Conservation (phyloP, 2,888 invertebrate species). For the Hyles lineata region DNA sequence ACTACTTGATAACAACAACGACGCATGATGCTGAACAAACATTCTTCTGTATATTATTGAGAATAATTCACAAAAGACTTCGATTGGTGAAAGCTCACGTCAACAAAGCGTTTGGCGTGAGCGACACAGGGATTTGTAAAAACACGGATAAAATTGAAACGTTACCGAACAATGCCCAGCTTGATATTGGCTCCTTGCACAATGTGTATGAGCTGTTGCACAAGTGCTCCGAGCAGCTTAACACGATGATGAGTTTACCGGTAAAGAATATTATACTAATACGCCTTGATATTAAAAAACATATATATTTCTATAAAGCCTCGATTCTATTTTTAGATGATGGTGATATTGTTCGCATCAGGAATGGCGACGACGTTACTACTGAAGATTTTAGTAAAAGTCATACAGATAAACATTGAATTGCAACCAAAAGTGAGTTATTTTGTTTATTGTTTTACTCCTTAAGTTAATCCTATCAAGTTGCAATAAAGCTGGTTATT, state of each 20-base stretch:
- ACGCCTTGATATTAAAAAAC: not conserved
- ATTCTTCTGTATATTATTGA: conserved; percentile 56
- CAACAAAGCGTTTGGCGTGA: conserved; percentile 47
- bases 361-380: conserved; percentile 65
- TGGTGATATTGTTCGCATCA: conserved; percentile 60
- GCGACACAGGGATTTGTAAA: conserved; percentile 37
- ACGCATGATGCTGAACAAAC: conserved; percentile 64
- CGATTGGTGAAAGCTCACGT: conserved; percentile 62
- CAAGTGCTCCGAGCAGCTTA: conserved; percentile 64
- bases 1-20: conserved; percentile 47
- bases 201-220: conserved; percentile 65
- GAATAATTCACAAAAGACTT: conserved; percentile 57
- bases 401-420: conserved; percentile 50
- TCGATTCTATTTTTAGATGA: conserved; percentile 57
- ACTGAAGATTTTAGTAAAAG: conserved; percentile 57
- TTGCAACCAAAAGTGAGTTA: conserved; percentile 45
- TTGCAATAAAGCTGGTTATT: conserved; percentile 1
- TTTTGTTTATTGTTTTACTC: not conserved
- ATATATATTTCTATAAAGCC: conserved; percentile 11
- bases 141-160: conserved; percentile 52
- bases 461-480: no score
- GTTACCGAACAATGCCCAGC: conserved; percentile 54
- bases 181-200: conserved; percentile 62
- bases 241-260: conserved; percentile 65
- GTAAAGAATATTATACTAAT: conserved; percentile 46